Conservation (phyloP, 1,140 invertebrate genomes). For the Heterodera schachtii region DNA sequence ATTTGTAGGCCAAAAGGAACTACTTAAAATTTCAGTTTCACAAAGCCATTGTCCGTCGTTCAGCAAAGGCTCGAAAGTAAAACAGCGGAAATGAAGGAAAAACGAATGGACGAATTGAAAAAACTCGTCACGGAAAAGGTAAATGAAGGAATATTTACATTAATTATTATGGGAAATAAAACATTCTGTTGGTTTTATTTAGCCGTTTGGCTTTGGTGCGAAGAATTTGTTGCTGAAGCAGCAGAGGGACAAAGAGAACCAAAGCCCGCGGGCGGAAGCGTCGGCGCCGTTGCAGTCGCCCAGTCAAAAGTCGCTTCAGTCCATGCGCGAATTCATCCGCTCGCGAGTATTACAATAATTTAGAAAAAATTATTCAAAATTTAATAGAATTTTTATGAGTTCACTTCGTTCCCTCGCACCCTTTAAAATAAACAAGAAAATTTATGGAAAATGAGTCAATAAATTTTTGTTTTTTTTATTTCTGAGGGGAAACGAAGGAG, state of each 20-base stretch:
- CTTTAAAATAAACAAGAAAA: too few species aligned
- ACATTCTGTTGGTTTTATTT: background rate
- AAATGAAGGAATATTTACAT: too few species aligned
- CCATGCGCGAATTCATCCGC: conserved; percentile 27
- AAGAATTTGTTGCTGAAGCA: conserved; percentile 15
- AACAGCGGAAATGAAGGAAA: background rate
- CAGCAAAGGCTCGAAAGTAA: conserved; percentile 2
- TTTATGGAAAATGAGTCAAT: too few species aligned
- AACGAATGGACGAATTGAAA: background rate
- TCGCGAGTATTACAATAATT: background rate
- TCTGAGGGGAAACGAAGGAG: too few species aligned
- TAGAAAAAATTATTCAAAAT: too few species aligned
- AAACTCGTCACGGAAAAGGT: conserved; percentile 27
- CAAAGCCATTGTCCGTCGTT: conserved; percentile 10
- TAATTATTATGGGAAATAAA: too few species aligned
- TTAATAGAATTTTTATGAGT: too few species aligned
- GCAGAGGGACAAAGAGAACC: conserved; percentile 16
- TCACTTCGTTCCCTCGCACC: too few species aligned
- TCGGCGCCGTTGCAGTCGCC: background rate
- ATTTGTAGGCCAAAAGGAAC: too few species aligned
- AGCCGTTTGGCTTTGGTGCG: background rate
- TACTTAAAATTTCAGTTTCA: background rate
- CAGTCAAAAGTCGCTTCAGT: conserved; percentile 11
- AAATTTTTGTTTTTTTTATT: too few species aligned
- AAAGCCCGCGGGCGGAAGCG: background rate